Conservation (phyloP, 2,113 vertebrate species). For the Oryzias curvinotus region DNA sequence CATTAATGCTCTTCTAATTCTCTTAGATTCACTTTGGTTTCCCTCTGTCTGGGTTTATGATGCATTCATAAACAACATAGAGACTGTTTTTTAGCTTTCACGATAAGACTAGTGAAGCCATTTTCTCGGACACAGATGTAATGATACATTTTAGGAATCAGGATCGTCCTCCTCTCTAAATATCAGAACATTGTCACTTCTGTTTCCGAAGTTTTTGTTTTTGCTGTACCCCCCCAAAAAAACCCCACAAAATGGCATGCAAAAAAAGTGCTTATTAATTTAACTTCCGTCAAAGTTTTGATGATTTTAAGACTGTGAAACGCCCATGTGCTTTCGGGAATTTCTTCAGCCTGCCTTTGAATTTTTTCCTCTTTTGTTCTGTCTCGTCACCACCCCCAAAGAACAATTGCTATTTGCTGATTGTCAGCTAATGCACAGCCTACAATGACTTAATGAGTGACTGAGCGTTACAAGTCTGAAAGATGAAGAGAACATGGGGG, state of each 20-base stretch:
- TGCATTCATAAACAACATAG: too few species aligned
- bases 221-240: slow-evolving; percentile 40
- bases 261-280: slow-evolving; percentile 50
- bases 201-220: background rate
- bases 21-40: slow-evolving; percentile 51
- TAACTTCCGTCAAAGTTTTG: slow-evolving; percentile 58
- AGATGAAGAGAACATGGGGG: background rate
- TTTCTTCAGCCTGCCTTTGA: slow-evolving; percentile 52
- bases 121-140: slow-evolving; percentile 1
- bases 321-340: slow-evolving; percentile 66
- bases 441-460: slow-evolving; percentile 59
- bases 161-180: background rate
- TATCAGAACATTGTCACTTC: background rate
- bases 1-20: slow-evolving; percentile 22
- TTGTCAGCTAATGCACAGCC: slow-evolving; percentile 55
- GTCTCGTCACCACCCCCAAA: slow-evolving; percentile 22
- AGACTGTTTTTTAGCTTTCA: background rate
- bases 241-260: slow-evolving; percentile 34
- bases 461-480: slow-evolving; percentile 30
- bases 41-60: too few species aligned
- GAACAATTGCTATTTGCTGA: slow-evolving; percentile 48
- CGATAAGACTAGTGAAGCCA: slow-evolving; percentile 16
- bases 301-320: slow-evolving; percentile 59
- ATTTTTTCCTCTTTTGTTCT: slow-evolving; percentile 60
- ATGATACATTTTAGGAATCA: slow-evolving; percentile 25